Percentiles rank a stretch among this genome's conserved stretches.
These are phyloP conservation scores for Tethya wilhelma DNA, from an alignment of 37 sponge, comb jelly and placozoan species.

Conservation along the genomic window DNA sequence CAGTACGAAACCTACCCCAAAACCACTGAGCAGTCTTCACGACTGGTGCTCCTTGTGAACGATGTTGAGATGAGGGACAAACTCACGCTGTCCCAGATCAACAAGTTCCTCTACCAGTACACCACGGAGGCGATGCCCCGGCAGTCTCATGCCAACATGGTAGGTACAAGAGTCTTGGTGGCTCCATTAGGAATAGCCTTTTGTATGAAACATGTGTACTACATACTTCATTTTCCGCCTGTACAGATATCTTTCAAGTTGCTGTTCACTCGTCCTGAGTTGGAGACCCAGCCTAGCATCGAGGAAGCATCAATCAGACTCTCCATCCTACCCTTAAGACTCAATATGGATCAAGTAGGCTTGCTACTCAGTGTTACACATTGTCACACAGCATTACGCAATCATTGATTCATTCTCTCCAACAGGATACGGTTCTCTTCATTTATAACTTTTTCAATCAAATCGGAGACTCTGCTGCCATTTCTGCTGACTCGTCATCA, in stretches of 20 bases:
- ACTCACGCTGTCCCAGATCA: constrained; percentile 77
- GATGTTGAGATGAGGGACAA: constrained; percentile 90
- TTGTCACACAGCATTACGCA: neutral
- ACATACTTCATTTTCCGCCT: neutral
- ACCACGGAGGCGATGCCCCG: constrained; percentile 80
- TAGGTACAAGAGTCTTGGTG: constrained; percentile 17
- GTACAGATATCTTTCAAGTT: constrained; percentile 77
- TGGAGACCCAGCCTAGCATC: neutral
- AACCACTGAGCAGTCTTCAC: constrained; percentile 60
- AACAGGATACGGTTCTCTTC: constrained; percentile 90
- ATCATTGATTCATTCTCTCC: neutral
- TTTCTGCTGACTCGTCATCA: neutral
- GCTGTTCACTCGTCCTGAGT: constrained; percentile 72
- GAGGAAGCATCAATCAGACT: constrained; percentile 78
- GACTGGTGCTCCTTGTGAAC: constrained; percentile 76
- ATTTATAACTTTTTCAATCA: constrained; percentile 77
- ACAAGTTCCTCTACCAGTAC: constrained; percentile 96
- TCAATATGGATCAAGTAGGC: constrained; percentile 91
- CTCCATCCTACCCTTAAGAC: constrained; percentile 83
- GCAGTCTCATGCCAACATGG: constrained; percentile 89
- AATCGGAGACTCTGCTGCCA: constrained; percentile 12
- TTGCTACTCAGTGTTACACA: too few species aligned
- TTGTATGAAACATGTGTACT: neutral
- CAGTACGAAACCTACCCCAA: constrained; percentile 81
- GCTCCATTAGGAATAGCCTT: neutral